These are phyloP conservation scores for Papilio aristodemus DNA, from an alignment of 1,140 invertebrate species.

Conservation along the genomic window DNA sequence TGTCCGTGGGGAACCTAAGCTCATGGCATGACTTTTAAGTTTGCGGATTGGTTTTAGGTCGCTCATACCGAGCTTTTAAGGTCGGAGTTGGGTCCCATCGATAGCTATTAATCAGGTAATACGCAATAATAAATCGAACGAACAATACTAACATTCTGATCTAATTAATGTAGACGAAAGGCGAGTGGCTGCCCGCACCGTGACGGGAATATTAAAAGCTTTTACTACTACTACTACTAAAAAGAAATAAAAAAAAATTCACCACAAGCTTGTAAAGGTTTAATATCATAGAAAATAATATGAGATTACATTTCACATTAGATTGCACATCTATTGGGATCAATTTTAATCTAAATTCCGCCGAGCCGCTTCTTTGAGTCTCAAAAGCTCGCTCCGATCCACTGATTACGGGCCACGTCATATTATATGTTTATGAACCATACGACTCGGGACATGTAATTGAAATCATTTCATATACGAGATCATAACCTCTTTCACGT, in stretches of 20 bases:
- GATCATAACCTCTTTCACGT: neutral
- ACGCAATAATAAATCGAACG: too few species aligned
- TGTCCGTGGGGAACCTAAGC: too few species aligned
- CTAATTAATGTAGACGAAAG: too few species aligned
- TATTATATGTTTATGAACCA: constrained; percentile 15
- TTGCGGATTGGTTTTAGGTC: too few species aligned
- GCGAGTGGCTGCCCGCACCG: too few species aligned
- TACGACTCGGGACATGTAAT: constrained; percentile 11
- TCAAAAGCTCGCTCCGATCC: constrained; percentile 52
- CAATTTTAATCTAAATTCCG: constrained; percentile 78
- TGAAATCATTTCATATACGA: constrained; percentile 24
- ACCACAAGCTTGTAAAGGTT: neutral
- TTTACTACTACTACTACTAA: too few species aligned
- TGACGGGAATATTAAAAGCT: too few species aligned
- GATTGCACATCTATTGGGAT: constrained; percentile 61
- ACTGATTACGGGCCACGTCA: constrained; percentile 42
- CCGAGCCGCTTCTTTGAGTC: constrained; percentile 56
- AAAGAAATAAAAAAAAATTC: neutral
- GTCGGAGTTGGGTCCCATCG: too few species aligned
- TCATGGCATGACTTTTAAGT: too few species aligned
- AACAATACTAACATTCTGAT: too few species aligned
- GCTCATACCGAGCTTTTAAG: too few species aligned
- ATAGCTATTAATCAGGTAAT: too few species aligned
- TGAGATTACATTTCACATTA: constrained; percentile 59
- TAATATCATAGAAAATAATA: constrained; percentile 53